Percentiles rank a stretch among this genome's conserved stretches.
phyloP scores from a whole-genome alignment of 2,797 vertebrate species.

The Pyrocephalus nanus region DNA sequence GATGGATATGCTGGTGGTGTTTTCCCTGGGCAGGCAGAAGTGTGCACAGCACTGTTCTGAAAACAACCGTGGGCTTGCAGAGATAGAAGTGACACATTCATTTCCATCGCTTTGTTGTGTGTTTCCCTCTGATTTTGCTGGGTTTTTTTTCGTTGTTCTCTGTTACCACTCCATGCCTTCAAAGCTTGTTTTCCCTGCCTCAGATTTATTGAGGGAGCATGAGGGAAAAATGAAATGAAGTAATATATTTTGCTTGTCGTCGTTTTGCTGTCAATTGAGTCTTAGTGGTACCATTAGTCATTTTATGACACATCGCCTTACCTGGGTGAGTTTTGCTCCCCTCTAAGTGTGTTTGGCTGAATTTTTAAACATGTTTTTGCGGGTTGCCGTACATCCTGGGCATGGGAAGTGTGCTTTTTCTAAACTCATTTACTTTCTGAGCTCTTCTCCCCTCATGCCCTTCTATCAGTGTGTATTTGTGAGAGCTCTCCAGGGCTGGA shows the following conservation, averaged over 20 bases:
- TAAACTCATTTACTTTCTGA: not conserved
- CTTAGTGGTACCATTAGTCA: constrained; percentile 29
- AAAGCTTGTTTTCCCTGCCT: not conserved
- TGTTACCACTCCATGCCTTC: not conserved
- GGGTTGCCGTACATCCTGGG: not conserved
- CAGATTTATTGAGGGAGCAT: not conserved
- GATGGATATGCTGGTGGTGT: not conserved
- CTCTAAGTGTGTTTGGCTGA: not conserved
- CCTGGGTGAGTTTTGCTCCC: constrained; percentile 3
- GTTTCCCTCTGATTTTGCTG: not conserved
- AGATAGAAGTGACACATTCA: not conserved
- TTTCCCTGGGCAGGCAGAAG: not conserved
- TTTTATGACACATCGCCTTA: not conserved
- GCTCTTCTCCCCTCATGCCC: not conserved
- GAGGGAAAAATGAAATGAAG: constrained; percentile 48
- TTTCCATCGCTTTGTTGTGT: not conserved
- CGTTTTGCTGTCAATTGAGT: constrained; percentile 13
- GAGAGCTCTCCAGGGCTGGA: not conserved
- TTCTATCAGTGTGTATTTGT: not conserved
- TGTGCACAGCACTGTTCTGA: not conserved
- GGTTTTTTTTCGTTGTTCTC: not conserved
- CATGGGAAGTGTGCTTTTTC: not conserved
- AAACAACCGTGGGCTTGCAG: not conserved
- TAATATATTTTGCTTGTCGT: constrained; percentile 36
- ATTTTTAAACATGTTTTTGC: not conserved